Conservation (phyloP, 1,140 invertebrate genomes). For the Macrosteles quadrilineatus region DNA sequence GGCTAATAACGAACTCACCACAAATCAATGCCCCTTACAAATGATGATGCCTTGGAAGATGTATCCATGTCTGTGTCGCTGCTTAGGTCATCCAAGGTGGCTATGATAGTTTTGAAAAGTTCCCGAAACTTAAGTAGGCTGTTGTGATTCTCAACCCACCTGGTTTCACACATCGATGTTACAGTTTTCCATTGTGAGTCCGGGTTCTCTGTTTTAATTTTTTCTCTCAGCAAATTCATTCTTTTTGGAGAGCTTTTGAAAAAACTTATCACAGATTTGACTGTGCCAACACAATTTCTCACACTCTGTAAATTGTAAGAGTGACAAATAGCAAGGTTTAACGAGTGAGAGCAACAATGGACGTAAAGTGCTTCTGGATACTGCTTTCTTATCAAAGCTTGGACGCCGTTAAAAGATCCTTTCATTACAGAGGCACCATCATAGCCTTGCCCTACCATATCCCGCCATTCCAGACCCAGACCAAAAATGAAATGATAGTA, state of each 20-base stretch:
- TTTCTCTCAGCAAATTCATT: background rate
- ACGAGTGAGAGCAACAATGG: slow-evolving; percentile 19
- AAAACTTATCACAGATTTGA: background rate
- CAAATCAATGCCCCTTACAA: no score
- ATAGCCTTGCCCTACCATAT: background rate
- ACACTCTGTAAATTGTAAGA: background rate
- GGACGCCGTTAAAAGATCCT: slow-evolving; percentile 25
- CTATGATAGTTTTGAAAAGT: background rate
- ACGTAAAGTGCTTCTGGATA: background rate
- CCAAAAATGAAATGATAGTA: background rate
- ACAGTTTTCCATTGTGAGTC: no score
- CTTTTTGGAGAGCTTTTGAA: background rate
- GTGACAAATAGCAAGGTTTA: slow-evolving; percentile 15
- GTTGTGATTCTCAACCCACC: slow-evolving; percentile 8
- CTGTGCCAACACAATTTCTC: background rate
- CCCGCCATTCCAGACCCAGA: background rate
- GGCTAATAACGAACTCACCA: no score
- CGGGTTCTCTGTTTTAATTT: background rate
- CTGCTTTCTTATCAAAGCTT: background rate
- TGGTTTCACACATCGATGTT: background rate
- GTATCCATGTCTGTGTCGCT: background rate
- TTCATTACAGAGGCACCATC: slow-evolving; percentile 1
- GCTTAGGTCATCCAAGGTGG: background rate
- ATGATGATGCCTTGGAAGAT: background rate
- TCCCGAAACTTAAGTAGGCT: background rate